Percentiles rank a stretch among this genome's conserved stretches.
phyloP scores from a whole-genome alignment of 2,797 vertebrate genomes.

The Acrossocheilus fasciatus region DNA sequence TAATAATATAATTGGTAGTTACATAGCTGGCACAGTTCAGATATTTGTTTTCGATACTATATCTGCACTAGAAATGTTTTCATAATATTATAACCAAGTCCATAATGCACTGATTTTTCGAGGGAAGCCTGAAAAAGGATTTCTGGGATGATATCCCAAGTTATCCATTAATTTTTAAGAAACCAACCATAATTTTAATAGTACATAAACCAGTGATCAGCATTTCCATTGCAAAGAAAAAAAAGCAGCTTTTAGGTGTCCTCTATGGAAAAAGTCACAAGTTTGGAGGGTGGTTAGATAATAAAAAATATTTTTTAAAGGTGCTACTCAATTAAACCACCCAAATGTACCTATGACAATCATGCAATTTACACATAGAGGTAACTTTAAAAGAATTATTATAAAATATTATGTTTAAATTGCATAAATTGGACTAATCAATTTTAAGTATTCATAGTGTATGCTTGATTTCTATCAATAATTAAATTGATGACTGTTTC shows the following conservation, averaged over 20 bases:
- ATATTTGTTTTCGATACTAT: not conserved
- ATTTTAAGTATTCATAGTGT: not conserved
- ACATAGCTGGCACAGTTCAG: not conserved
- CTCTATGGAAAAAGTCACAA: not conserved
- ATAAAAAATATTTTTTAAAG: not conserved
- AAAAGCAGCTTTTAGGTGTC: not conserved
- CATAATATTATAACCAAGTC: not conserved
- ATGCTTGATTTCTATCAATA: not conserved
- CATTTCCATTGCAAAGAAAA: not conserved
- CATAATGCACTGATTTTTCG: not conserved
- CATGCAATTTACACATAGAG: not conserved
- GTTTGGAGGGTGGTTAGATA: not conserved
- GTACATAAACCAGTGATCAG: not conserved
- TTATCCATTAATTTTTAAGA: not conserved
- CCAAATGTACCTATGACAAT: not conserved
- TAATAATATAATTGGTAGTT: not conserved
- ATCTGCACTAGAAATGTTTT: not conserved
- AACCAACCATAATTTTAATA: not conserved
- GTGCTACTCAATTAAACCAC: not conserved
- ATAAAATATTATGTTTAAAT: not conserved
- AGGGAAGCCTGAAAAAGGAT: too few relatives aligned
- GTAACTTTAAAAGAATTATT: not conserved
- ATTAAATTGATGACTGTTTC: not conserved
- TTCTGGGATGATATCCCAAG: not conserved
- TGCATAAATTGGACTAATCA: not conserved